phyloP scores from a whole-genome alignment of 2,888 invertebrate genomes.

The Campoplex nolae region DNA sequence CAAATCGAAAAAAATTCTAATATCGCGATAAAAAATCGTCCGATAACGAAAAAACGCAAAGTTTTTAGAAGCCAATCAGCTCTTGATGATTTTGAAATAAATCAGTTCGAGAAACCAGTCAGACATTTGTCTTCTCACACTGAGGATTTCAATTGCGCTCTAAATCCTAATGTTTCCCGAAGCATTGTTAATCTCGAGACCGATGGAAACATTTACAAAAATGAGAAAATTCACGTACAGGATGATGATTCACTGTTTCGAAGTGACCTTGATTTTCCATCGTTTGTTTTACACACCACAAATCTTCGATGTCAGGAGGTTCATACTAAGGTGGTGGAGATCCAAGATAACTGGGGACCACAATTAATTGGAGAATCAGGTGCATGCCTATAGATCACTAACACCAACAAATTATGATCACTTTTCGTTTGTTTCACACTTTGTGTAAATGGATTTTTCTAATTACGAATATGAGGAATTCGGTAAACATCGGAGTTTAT shows the following conservation, averaged over 20 bases:
- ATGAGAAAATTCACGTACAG: not conserved
- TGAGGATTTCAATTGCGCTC: constrained; percentile 77
- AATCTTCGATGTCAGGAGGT: constrained; percentile 62
- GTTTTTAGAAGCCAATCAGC: constrained; percentile 76
- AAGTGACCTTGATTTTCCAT: constrained; percentile 49
- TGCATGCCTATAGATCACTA: constrained; percentile 79
- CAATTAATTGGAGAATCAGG: constrained; percentile 74
- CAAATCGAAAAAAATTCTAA: not conserved
- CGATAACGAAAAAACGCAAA: constrained; percentile 55
- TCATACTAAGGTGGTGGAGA: constrained; percentile 44
- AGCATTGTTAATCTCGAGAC: constrained; percentile 37
- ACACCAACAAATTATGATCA: constrained; percentile 46
- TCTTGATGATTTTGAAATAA: constrained; percentile 75
- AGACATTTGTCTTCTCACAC: constrained; percentile 75
- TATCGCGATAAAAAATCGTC: constrained; percentile 11
- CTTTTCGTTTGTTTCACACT: not conserved
- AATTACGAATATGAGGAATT: too few species aligned
- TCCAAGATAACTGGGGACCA: constrained; percentile 59
- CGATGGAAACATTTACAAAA: not conserved
- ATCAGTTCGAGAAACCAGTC: constrained; percentile 73
- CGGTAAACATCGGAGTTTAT: too few species aligned
- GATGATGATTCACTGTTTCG: constrained; percentile 36
- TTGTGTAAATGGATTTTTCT: not conserved
- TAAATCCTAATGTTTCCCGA: constrained; percentile 74
- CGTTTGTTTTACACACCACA: constrained; percentile 58